A percentile compares a stretch with the other conserved stretches of the same genome.
Conservation (phyloP, 2,888 invertebrate species). For the Nemotelus nigrinus region DNA sequence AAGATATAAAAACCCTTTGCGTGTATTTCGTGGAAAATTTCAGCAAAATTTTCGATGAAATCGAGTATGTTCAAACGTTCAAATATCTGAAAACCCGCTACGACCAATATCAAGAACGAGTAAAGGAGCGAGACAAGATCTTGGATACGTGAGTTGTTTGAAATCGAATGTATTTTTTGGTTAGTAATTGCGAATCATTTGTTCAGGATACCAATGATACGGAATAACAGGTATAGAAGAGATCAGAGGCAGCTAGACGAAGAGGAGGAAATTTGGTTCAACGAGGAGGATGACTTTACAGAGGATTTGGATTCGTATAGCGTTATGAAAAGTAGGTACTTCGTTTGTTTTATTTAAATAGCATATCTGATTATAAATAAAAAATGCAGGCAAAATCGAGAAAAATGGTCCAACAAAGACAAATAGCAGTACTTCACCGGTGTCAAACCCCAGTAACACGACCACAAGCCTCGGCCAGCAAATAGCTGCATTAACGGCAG, state of each 20-base stretch:
- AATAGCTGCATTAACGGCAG: constrained; percentile 57
- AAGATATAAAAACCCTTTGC: constrained; percentile 90
- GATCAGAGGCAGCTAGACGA: constrained; percentile 95
- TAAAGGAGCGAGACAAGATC: constrained; percentile 85
- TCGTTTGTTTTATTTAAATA: not conserved
- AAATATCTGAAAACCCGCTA: constrained; percentile 88
- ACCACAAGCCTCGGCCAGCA: constrained; percentile 58
- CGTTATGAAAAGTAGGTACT: constrained; percentile 63
- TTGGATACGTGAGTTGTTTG: constrained; percentile 71
- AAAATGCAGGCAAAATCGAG: constrained; percentile 56
- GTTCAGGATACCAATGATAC: constrained; percentile 71
- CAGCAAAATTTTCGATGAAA: constrained; percentile 91
- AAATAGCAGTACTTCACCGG: constrained; percentile 57
- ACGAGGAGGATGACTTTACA: constrained; percentile 93
- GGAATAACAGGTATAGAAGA: constrained; percentile 82
- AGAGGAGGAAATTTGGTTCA: constrained; percentile 99
- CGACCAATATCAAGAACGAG: constrained; percentile 90
- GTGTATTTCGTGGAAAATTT: constrained; percentile 96
- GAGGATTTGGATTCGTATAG: constrained; percentile 71
- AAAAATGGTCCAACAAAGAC: constrained; percentile 63
- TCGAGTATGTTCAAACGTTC: constrained; percentile 98
- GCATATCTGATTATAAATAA: not conserved
- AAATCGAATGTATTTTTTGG: not conserved
- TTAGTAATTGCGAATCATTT: not conserved
- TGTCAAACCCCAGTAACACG: constrained; percentile 59